Evolutionary conservation across 2,888 invertebrate species (phyloP).

Genomic region (Camptogramma bilineatum): DNA sequence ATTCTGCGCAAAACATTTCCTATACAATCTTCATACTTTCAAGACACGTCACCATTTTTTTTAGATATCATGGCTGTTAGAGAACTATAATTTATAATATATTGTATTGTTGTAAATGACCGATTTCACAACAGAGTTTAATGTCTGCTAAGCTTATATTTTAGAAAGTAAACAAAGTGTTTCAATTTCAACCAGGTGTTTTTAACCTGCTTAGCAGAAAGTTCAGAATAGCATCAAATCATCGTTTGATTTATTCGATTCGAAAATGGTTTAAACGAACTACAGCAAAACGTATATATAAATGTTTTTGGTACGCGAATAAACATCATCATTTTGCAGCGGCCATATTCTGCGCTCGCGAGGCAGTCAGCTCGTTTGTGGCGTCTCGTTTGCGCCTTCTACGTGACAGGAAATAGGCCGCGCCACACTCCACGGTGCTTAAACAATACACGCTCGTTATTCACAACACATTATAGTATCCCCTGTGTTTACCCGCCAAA

Average conservation of each 20-base stretch:
- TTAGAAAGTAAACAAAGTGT: no score
- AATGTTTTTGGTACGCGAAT: neutral
- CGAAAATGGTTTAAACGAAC: no score
- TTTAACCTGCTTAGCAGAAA: no score
- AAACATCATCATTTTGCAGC: slow-evolving; percentile 29
- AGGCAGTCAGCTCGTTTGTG: slow-evolving; percentile 57
- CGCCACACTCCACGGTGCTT: slow-evolving; percentile 47
- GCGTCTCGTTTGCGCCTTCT: slow-evolving; percentile 62
- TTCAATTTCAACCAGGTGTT: no score
- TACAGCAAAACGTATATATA: no score
- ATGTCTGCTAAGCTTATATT: no score
- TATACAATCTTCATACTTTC: neutral
- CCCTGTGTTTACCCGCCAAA: slow-evolving; percentile 43
- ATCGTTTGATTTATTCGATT: no score
- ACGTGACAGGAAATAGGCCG: slow-evolving; percentile 69
- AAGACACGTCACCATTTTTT: neutral
- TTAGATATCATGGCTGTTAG: no score
- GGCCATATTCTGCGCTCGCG: slow-evolving; percentile 36
- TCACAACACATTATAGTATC: slow-evolving; percentile 45
- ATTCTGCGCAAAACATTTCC: neutral
- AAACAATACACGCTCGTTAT: slow-evolving; percentile 43
- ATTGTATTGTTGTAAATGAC: no score
- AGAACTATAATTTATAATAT: no score
- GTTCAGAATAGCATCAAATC: no score
- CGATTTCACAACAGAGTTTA: no score